These are phyloP conservation scores for Monochamus saltuarius DNA, from an alignment of 1,140 invertebrate genomes.

Conservation along the genomic window DNA sequence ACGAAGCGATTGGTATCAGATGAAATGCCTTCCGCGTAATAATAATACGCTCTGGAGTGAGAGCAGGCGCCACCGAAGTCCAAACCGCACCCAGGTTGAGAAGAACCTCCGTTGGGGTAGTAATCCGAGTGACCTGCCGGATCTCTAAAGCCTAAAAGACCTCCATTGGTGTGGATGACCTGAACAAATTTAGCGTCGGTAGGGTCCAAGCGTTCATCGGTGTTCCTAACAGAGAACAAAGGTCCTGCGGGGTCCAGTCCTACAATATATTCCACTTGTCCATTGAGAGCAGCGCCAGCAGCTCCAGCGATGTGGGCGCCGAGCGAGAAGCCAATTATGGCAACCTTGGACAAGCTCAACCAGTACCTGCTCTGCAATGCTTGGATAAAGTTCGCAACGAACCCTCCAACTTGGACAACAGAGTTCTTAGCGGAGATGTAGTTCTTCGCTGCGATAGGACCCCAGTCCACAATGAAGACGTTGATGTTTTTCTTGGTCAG, in stretches of 20 bases:
- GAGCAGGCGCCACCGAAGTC: slow-evolving; percentile 56
- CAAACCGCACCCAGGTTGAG: slow-evolving; percentile 67
- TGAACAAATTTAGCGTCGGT: slow-evolving; percentile 64
- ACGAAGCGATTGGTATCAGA: slow-evolving; percentile 40
- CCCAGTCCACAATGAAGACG: background rate
- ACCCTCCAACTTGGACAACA: slow-evolving; percentile 55
- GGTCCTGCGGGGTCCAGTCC: slow-evolving; percentile 58
- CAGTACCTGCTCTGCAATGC: slow-evolving; percentile 51
- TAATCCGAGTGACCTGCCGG: slow-evolving; percentile 70
- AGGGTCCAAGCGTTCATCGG: slow-evolving; percentile 59
- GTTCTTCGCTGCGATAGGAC: slow-evolving; percentile 32
- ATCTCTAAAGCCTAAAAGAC: slow-evolving; percentile 60
- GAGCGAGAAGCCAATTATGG: slow-evolving; percentile 67
- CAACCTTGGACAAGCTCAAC: slow-evolving; percentile 56
- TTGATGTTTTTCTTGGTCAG: background rate
- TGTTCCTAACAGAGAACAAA: slow-evolving; percentile 53
- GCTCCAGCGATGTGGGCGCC: slow-evolving; percentile 64
- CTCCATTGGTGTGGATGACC: slow-evolving; percentile 64
- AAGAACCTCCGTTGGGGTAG: slow-evolving; percentile 66
- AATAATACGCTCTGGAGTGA: slow-evolving; percentile 60
- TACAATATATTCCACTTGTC: slow-evolving; percentile 20
- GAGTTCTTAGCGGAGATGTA: slow-evolving; percentile 55
- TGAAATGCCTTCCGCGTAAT: slow-evolving; percentile 49
- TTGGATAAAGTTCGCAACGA: slow-evolving; percentile 56
- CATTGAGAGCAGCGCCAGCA: slow-evolving; percentile 18